Conservation (phyloP, 2,797 vertebrate genomes). For the Eulemur rubriventer region DNA sequence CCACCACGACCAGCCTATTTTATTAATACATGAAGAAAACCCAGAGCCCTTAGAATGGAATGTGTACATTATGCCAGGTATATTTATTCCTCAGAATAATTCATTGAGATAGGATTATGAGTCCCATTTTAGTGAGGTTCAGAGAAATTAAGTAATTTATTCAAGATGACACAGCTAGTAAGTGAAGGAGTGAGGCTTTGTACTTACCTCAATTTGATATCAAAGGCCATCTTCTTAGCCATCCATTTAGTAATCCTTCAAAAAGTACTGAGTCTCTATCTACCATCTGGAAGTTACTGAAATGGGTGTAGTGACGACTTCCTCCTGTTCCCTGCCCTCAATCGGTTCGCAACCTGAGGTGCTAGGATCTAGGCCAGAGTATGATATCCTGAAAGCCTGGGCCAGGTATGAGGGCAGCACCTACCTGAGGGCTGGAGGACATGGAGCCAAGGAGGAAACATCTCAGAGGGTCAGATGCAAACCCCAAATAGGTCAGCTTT, state of each 20-base stretch:
- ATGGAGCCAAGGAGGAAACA: background rate
- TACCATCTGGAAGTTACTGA: background rate
- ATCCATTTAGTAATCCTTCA: background rate
- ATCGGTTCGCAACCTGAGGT: background rate
- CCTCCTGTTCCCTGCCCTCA: background rate
- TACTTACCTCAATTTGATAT: background rate
- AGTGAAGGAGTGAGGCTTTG: background rate
- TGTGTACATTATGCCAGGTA: background rate
- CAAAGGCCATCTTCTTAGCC: background rate
- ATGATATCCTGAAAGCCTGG: background rate
- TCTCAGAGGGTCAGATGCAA: background rate
- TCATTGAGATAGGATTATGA: background rate
- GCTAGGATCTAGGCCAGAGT: background rate
- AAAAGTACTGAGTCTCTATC: background rate
- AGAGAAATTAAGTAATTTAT: slow-evolving; percentile 1
- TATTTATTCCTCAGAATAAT: background rate
- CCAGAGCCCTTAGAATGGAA: background rate
- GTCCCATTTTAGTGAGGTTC: background rate
- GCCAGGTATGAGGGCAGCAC: background rate
- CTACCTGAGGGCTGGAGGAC: background rate
- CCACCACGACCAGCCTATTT: background rate
- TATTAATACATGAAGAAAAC: background rate
- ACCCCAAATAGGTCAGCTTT: background rate
- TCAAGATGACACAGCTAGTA: background rate
- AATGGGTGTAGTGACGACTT: background rate